A percentile compares a stretch with the other conserved stretches of the same genome.
Conservation (phyloP, 1,140 invertebrate species). For the Pogonomyrmex barbatus region DNA sequence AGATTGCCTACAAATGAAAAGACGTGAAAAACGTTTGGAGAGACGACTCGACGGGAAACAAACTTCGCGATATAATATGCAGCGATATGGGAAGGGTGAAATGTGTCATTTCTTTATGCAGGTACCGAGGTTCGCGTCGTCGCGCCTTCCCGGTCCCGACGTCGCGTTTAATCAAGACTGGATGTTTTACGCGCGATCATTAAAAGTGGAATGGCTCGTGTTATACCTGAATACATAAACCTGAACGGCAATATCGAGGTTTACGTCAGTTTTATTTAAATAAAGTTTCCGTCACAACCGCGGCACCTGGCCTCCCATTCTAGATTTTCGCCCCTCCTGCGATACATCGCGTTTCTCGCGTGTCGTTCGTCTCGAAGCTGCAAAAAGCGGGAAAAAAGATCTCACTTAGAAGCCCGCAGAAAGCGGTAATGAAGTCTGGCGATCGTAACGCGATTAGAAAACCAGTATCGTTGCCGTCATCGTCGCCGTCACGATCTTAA, state of each 20-base stretch:
- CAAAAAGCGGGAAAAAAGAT: slow-evolving; percentile 44
- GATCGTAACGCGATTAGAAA: slow-evolving; percentile 59
- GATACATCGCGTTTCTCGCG: not conserved
- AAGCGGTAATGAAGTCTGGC: slow-evolving; percentile 33
- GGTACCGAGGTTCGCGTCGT: slow-evolving; percentile 27
- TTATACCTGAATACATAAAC: slow-evolving; percentile 86
- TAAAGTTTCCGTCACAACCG: slow-evolving; percentile 78
- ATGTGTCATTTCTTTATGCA: slow-evolving; percentile 20
- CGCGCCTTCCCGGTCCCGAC: slow-evolving; percentile 36
- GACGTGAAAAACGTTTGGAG: not conserved
- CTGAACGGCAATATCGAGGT: slow-evolving; percentile 83
- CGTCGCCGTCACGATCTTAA: slow-evolving; percentile 18
- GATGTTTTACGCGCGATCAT: slow-evolving; percentile 85
- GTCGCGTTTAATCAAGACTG: slow-evolving; percentile 85
- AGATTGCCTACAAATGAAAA: not conserved
- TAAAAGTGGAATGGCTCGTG: slow-evolving; percentile 84
- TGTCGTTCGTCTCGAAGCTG: slow-evolving; percentile 22
- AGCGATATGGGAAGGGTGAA: not conserved
- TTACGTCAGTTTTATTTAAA: slow-evolving; percentile 86
- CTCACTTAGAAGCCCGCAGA: slow-evolving; percentile 47
- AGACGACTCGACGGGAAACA: not conserved
- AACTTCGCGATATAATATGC: not conserved
- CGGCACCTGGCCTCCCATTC: slow-evolving; percentile 40
- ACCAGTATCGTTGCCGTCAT: slow-evolving; percentile 17
- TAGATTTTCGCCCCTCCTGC: slow-evolving; percentile 14